Evolutionary conservation across 2,113 vertebrate species (phyloP).

Genomic region (Bufo bufo): DNA sequence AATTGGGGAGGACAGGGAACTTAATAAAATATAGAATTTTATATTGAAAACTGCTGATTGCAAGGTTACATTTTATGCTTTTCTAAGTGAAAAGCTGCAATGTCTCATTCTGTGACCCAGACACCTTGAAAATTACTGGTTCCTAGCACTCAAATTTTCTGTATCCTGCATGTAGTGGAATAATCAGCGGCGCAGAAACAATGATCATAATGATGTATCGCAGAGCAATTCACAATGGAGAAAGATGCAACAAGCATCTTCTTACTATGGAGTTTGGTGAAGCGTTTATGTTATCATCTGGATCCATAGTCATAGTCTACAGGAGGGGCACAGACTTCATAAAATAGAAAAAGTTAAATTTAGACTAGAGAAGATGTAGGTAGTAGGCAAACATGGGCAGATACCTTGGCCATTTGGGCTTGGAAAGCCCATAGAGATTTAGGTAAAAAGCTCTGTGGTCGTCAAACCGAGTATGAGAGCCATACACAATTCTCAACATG

Average conservation of each 20-base stretch:
- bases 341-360: no score
- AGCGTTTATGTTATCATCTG: neutral
- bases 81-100: neutral
- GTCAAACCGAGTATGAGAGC: no score
- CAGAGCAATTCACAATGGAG: neutral
- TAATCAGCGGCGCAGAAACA: neutral
- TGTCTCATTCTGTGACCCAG: constrained; percentile 17
- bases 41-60: constrained; percentile 11
- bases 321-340: no score
- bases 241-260: neutral
- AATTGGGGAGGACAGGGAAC: constrained; percentile 4
- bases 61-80: neutral
- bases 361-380: no score
- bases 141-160: neutral
- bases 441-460: no score
- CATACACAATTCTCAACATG: no score
- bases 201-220: constrained; percentile 6
- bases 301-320: neutral
- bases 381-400: no score
- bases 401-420: no score
- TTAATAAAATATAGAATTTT: constrained; percentile 8
- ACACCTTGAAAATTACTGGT: neutral
- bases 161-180: neutral
- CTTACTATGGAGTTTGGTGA: neutral
- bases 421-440: no score